Conservation (phyloP, 2,888 invertebrate species). For the Agriotes lineatus region DNA sequence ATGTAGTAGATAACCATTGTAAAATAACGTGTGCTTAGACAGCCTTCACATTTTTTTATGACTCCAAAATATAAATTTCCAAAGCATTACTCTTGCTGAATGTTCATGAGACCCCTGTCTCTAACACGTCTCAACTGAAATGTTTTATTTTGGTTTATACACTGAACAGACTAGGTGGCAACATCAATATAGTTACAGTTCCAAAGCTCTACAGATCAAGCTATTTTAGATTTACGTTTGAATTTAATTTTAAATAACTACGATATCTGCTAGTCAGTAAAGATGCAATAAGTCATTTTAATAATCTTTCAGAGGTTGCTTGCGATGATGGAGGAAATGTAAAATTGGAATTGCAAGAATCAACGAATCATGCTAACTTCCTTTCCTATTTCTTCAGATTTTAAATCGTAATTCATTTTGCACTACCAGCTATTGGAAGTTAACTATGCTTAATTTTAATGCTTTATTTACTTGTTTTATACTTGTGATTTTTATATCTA, state of each 20-base stretch:
- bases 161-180: neutral
- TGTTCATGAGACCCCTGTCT: neutral
- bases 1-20: too few species aligned
- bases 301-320: neutral
- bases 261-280: neutral
- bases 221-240: neutral
- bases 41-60: neutral
- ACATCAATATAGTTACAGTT: neutral
- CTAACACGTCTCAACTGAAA: neutral
- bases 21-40: too few species aligned
- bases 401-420: too few species aligned
- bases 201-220: too few species aligned
- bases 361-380: too few species aligned
- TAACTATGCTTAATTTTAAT: too few species aligned
- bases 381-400: too few species aligned
- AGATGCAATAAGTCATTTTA: neutral
- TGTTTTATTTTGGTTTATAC: conserved; percentile 1
- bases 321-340: neutral
- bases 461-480: too few species aligned
- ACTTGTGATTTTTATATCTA: too few species aligned
- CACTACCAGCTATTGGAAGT: too few species aligned
- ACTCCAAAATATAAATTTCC: neutral
- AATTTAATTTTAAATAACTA: neutral
- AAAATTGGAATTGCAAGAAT: neutral
- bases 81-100: neutral